phyloP scores from a whole-genome alignment of 2,113 vertebrate species.

The Poeciliopsis turrubarensis region DNA sequence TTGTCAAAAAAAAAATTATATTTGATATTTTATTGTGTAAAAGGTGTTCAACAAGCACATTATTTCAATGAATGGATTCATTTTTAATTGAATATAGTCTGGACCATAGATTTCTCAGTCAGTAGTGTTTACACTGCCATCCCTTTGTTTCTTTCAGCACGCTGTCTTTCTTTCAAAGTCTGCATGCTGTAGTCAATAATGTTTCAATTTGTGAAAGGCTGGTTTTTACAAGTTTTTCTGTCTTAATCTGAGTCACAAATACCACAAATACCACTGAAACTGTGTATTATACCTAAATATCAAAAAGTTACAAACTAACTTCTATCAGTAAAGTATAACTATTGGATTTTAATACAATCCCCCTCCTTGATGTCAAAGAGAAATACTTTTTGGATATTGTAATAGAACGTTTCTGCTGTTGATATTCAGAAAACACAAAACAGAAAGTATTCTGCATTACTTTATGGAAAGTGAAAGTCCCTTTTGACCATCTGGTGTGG shows the following conservation, averaged over 20 bases:
- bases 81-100: not conserved
- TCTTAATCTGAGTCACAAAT: not conserved
- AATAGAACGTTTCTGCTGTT: not conserved
- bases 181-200: not conserved
- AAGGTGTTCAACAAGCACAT: not conserved
- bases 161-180: not conserved
- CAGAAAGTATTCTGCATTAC: not conserved
- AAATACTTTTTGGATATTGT: not conserved
- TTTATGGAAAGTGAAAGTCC: not conserved
- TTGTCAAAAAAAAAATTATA: not conserved
- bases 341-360: not conserved
- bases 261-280: not conserved
- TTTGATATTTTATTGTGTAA: not conserved
- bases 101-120: not conserved
- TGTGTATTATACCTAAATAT: not conserved
- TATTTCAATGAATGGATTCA: not conserved
- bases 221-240: not conserved
- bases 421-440: not conserved
- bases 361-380: not conserved
- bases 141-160: not conserved
- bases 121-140: not conserved
- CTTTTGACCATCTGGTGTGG: not conserved
- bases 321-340: not conserved
- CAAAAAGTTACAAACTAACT: not conserved
- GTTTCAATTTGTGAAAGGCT: not conserved